A percentile compares a stretch with the other conserved stretches of the same genome.
phyloP scores from a whole-genome alignment of 1,140 invertebrate species.

The Meloidogyne exigua region DNA sequence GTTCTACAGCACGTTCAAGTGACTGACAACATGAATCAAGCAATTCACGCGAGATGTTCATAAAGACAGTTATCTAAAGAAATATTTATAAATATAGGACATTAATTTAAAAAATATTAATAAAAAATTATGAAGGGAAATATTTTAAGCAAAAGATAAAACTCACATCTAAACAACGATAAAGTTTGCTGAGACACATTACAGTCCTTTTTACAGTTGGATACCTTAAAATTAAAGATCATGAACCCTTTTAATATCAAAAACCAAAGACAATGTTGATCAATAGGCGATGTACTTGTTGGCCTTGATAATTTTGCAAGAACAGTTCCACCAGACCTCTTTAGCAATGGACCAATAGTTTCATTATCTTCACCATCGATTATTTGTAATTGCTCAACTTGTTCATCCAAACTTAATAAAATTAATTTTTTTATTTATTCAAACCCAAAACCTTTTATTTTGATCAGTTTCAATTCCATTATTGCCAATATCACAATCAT shows the following conservation, averaged over 20 bases:
- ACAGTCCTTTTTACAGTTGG: constrained; percentile 89
- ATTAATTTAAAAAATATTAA: too few relatives aligned
- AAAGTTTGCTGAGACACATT: constrained; percentile 88
- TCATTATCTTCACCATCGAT: not conserved
- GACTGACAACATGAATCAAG: constrained; percentile 86
- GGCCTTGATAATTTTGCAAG: constrained; percentile 44
- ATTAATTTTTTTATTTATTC: not conserved
- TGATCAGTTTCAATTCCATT: not conserved
- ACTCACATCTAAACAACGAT: constrained; percentile 85
- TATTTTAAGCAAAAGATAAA: constrained; percentile 39
- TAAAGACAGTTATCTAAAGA: constrained; percentile 79
- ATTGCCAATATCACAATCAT: constrained; percentile 21
- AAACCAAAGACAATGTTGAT: constrained; percentile 95
- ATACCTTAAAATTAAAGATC: constrained; percentile 64
- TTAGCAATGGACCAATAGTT: not conserved
- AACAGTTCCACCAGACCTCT: not conserved
- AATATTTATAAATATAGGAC: constrained; percentile 9
- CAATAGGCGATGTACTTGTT: constrained; percentile 75
- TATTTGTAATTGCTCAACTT: not conserved
- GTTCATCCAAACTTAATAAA: not conserved
- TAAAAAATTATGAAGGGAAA: too few relatives aligned
- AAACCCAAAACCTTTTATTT: not conserved
- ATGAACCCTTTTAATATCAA: constrained; percentile 80
- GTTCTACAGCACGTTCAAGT: constrained; percentile 73
- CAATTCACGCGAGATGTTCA: constrained; percentile 91